phyloP scores from a whole-genome alignment of 2,113 vertebrate genomes.

The Tamias sibiricus region DNA sequence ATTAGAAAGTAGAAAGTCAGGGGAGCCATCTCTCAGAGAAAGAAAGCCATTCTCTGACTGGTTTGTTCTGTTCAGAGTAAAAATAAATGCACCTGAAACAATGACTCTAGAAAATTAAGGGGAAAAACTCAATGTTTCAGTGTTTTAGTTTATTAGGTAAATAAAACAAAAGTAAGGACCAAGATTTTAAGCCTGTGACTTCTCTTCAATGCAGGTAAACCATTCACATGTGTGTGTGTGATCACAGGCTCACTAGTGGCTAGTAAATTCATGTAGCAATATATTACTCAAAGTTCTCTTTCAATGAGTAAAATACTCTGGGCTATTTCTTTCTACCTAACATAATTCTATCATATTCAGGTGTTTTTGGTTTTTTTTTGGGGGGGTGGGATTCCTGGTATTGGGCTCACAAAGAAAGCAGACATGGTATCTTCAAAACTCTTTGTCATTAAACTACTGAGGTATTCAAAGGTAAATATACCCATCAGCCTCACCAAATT shows the following conservation, averaged over 20 bases:
- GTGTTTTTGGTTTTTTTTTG: too few relatives aligned
- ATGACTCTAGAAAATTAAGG: neutral
- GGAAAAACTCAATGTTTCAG: neutral
- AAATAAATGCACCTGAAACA: neutral
- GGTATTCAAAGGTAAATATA: neutral
- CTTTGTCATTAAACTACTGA: neutral
- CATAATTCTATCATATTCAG: neutral
- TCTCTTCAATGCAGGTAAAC: conserved; percentile 33
- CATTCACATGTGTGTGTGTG: accelerated
- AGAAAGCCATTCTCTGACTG: neutral
- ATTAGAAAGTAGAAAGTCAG: neutral
- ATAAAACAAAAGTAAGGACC: neutral
- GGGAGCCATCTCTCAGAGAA: neutral
- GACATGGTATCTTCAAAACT: neutral
- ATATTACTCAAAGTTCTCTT: conserved; percentile 51
- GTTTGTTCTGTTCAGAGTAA: neutral
- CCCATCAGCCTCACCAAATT: neutral
- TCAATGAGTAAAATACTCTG: conserved; percentile 55
- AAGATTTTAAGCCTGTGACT: neutral
- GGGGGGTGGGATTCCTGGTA: neutral
- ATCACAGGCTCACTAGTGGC: conserved; percentile 29
- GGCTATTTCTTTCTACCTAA: conserved; percentile 27
- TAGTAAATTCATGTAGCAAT: conserved; percentile 63
- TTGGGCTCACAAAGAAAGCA: neutral
- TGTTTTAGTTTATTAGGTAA: conserved; percentile 16